phyloP scores from a whole-genome alignment of 2,113 vertebrate genomes.

The Lanius ludovicianus region DNA sequence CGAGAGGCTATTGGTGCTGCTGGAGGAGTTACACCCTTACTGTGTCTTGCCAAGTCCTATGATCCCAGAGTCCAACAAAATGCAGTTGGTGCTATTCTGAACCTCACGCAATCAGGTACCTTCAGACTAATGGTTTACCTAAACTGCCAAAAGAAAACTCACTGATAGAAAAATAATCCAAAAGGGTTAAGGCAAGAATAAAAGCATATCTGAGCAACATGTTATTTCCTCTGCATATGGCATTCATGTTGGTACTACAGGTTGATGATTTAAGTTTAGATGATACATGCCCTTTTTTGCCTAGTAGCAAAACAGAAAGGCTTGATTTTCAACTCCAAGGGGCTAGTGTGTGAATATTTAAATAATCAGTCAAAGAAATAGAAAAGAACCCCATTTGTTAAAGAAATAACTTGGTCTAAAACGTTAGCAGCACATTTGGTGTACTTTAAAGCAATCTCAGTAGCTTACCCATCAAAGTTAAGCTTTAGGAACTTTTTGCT shows the following conservation, averaged over 20 bases:
- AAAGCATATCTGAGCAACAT: background rate
- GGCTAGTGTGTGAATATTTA: background rate
- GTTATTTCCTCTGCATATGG: background rate
- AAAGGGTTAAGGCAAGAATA: background rate
- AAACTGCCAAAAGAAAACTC: background rate
- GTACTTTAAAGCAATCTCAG: background rate
- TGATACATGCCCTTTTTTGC: background rate
- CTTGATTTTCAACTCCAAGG: background rate
- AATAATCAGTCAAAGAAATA: background rate
- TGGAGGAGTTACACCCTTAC: constrained; percentile 73
- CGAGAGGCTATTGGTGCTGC: constrained; percentile 69
- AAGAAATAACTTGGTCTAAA: background rate
- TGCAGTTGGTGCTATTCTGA: constrained; percentile 79
- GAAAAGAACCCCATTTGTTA: background rate
- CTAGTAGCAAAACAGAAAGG: background rate
- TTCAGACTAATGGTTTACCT: background rate
- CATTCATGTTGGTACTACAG: background rate
- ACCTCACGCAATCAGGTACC: constrained; percentile 81
- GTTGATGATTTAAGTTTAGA: background rate
- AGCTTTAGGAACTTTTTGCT: background rate
- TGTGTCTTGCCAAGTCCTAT: constrained; percentile 77
- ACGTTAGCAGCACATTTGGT: background rate
- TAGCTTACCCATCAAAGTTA: background rate
- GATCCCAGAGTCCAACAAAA: constrained; percentile 80
- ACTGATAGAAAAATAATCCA: background rate